Evolutionary conservation across 2,797 vertebrate species (phyloP), one percentile per base, ranked within the genome.

Genomic region (Oreochromis grahami): DNA sequence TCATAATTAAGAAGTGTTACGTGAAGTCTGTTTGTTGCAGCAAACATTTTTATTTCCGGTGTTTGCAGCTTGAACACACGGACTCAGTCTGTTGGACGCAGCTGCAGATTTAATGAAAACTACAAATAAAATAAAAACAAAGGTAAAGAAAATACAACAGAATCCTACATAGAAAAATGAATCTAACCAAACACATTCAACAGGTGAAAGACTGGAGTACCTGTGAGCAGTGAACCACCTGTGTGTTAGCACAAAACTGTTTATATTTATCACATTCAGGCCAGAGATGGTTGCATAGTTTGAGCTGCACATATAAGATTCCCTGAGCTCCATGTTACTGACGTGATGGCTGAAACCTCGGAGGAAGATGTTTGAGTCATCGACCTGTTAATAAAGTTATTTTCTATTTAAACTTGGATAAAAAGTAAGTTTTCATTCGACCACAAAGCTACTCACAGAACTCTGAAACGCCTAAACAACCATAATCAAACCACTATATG

Each of bases 361-460:
- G 43, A 72, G 65, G 65, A 68, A 65, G n/a, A 68, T 0, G 68
- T 48, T 5, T 26, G 5, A 72, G 29, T 72, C 41, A 48, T 7
- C 5, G 5, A 72, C 68, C 8, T 45, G 65, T 26, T 45, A 15
- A 65, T 41, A 41, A 68, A 68, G 63, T 41, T 68, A 68, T 68
- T 68, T 68, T 13, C 60, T 41, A 5, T 65, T 65, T 38, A 38
- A 65, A 68, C 2, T 24, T 68, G n/a, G 13, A 43, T 68, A 8
- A 24, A 68, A 68, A 68, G 0, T 1, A 8, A 0, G 0, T 8
- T 65, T 41, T 0, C 11, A 41, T 0, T 41, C 15, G 3, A 70
- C 26, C 26, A 74, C 2, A 0, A n/a, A 74, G 15, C 43, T 32
- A 48, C 17, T 13, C 17, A n/a, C 43, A 50, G 26, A 50, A 48